phyloP scores from a whole-genome alignment of 37 sponge, comb jelly and placozoan genomes.

The Chondrilla cf. caribensis region DNA sequence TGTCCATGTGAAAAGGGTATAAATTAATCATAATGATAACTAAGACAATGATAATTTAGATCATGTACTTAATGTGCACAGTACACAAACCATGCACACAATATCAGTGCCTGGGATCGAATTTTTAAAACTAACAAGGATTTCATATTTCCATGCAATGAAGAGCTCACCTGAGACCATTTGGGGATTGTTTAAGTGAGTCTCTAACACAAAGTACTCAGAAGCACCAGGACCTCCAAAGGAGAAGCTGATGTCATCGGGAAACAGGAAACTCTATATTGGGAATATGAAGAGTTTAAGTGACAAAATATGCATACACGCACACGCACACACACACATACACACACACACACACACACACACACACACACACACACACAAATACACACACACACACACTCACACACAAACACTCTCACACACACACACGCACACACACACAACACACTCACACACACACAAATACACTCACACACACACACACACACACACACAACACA shows the following conservation, averaged over 20 bases:
- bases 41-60: background rate
- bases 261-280: too few relatives aligned
- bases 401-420: conserved; percentile 15
- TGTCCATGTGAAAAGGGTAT: too few relatives aligned
- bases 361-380: background rate
- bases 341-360: conserved; percentile 20
- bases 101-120: background rate
- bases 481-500: too few relatives aligned
- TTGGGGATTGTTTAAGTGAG: too few relatives aligned
- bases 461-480: too few relatives aligned
- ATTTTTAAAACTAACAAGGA: background rate
- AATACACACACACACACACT: conserved; percentile 28
- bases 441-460: too few relatives aligned
- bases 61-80: background rate
- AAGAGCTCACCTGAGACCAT: background rate
- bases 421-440: too few relatives aligned
- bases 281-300: too few relatives aligned
- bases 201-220: too few relatives aligned
- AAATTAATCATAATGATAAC: background rate
- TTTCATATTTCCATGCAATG: background rate
- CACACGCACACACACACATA: conserved; percentile 5
- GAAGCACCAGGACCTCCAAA: too few relatives aligned
- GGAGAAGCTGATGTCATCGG: too few relatives aligned
- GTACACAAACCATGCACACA: background rate
- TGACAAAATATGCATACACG: background rate